These are phyloP conservation scores for Acleris laterana DNA, from an alignment of 2,888 invertebrate genomes.

Conservation along the genomic window DNA sequence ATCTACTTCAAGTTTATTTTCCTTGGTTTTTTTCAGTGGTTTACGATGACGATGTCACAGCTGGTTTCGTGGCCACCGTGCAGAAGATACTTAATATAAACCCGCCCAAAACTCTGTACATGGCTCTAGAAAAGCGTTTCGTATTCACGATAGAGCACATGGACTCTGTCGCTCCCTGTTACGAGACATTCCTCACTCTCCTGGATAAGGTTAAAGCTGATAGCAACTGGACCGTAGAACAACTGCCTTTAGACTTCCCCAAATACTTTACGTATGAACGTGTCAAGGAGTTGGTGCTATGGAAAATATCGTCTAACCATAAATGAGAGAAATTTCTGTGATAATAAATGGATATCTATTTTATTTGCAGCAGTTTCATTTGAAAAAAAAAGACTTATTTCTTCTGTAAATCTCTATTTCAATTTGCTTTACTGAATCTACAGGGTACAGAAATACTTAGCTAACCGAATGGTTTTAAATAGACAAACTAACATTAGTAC, in stretches of 20 bases:
- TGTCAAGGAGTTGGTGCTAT: constrained; percentile 89
- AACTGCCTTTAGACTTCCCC: constrained; percentile 88
- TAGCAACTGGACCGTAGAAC: constrained; percentile 84
- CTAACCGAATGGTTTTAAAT: constrained; percentile 43
- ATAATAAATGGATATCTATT: constrained; percentile 48
- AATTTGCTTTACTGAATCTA: constrained; percentile 41
- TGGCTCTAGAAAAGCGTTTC: constrained; percentile 93
- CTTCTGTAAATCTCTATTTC: constrained; percentile 40
- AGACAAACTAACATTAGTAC: constrained; percentile 46
- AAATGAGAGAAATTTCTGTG: constrained; percentile 50
- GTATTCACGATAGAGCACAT: constrained; percentile 93
- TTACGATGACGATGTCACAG: constrained; percentile 92
- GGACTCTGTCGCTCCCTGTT: constrained; percentile 94
- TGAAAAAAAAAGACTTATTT: constrained; percentile 3
- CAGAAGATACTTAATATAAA: constrained; percentile 86
- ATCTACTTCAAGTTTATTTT: neutral
- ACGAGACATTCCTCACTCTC: constrained; percentile 90
- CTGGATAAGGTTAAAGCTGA: constrained; percentile 78
- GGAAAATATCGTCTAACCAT: constrained; percentile 85
- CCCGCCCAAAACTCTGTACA: constrained; percentile 86
- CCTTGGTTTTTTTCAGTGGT: constrained; percentile 86
- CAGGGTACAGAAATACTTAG: constrained; percentile 32
- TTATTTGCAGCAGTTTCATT: constrained; percentile 24
- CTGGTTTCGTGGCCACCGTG: constrained; percentile 90
- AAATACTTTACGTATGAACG: constrained; percentile 93